Evolutionary conservation across 2,888 invertebrate genomes (phyloP).

Genomic region (Cantharis rustica): DNA sequence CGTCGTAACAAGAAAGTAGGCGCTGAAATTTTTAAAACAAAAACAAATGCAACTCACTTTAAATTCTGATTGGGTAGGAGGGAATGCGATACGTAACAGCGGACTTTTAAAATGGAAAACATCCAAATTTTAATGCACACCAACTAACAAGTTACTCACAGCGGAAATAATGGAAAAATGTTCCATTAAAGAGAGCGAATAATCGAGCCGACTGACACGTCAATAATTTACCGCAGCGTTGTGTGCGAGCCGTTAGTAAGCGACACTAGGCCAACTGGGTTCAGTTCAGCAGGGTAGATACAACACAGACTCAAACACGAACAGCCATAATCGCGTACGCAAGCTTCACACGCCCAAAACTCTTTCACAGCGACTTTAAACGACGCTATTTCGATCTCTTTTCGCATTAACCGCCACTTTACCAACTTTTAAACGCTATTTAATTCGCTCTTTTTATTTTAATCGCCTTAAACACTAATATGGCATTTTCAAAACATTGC

Average conservation of each 20-base stretch:
- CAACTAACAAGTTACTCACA: not conserved
- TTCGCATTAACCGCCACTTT: slow-evolving; percentile 6
- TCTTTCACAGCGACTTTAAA: not conserved
- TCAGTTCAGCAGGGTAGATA: slow-evolving; percentile 17
- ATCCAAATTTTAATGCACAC: not conserved
- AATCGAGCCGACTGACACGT: slow-evolving; percentile 35
- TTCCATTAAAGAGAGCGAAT: slow-evolving; percentile 4
- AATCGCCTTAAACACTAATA: slow-evolving; percentile 37
- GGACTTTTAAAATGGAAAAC: not conserved
- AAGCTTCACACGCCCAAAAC: slow-evolving; percentile 30
- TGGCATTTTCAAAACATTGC: slow-evolving; percentile 50
- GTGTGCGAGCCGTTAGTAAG: slow-evolving; percentile 30
- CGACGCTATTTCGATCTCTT: not conserved
- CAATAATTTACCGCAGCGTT: slow-evolving; percentile 37
- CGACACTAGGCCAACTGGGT: slow-evolving; percentile 34
- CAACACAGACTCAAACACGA: slow-evolving; percentile 29
- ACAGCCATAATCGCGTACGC: slow-evolving; percentile 47
- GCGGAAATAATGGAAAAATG: slow-evolving; percentile 6
- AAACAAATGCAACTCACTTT: not conserved
- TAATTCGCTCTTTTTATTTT: slow-evolving; percentile 6
- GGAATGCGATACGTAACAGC: not conserved
- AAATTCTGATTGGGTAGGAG: not conserved
- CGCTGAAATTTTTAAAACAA: not conserved
- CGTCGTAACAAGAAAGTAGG: not conserved
- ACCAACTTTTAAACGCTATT: not conserved